Conservation (phyloP, 2,113 vertebrate genomes). For the Ahaetulla prasina region DNA sequence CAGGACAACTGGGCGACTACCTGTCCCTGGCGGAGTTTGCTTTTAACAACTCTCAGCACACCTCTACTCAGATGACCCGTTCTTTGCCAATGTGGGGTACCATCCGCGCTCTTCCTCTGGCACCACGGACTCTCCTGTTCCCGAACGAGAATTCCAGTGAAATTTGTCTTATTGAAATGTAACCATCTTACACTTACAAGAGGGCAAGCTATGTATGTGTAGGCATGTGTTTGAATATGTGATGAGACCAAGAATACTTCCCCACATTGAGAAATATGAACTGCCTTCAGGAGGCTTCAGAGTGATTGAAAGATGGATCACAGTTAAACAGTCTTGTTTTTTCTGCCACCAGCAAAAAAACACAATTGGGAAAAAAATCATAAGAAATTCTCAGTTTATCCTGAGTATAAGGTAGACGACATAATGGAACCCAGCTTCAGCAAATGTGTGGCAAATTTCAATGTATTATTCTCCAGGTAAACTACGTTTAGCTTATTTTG, state of each 20-base stretch:
- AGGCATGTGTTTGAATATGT: neutral
- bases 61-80: too few relatives aligned
- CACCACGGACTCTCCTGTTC: too few relatives aligned
- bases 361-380: neutral
- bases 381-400: neutral
- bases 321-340: neutral
- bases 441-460: neutral
- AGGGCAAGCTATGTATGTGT: neutral
- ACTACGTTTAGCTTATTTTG: conserved; percentile 35
- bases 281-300: neutral
- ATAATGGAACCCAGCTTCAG: neutral
- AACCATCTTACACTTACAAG: neutral
- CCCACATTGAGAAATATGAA: neutral
- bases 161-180: neutral
- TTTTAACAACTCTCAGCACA: too few relatives aligned
- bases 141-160: neutral
- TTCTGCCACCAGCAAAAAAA: neutral
- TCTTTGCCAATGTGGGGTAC: too few relatives aligned
- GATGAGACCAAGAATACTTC: neutral
- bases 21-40: too few relatives aligned
- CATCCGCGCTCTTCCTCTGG: too few relatives aligned
- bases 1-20: too few relatives aligned
- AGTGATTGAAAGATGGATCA: neutral
- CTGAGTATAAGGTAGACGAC: neutral
- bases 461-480: neutral